Evolutionary conservation across 1,140 invertebrate species (phyloP), one percentile per base, ranked within the genome.

Genomic region (Euglossa dilemma): DNA sequence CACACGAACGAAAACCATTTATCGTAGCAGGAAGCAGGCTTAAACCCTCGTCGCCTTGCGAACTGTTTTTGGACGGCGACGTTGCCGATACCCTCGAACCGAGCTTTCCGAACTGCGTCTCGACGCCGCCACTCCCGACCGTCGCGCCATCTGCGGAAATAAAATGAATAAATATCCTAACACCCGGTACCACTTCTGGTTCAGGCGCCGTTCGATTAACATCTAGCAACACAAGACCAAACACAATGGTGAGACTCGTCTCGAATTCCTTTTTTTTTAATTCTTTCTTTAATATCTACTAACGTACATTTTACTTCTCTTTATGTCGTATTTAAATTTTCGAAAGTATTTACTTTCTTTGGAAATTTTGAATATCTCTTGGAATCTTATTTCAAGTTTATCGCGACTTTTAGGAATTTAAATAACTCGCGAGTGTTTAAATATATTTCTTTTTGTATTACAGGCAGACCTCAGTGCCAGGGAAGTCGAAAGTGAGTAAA

Each of bases 401-500:
- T 45, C 8, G 12, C 23, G 23, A 50, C 16, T 16, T 25, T 28
- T 16, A 14, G 25, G 16, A 61, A 61, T 8, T 6, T 14, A 11
- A 6, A 12, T 12, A n/a, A 25, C 11, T 6, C 12, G n/a, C 18
- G 0, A 28, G 23, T 56, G 11, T 45, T 59, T 25, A 54, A 66
- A 25, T 36, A 25, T 76, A 47, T 71, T 76, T 85, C 79, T 81
- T 86, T 50, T 81, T 88, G 36, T 76, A 84, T 95, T 96, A 92
- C 95, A 97, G 96, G 96, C 96, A 93, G 96, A 97, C 94, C 95
- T 97, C 90, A 95, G 95, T 92, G 95, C 96, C 93, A 96, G 95
- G 94, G 96, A 97, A 92, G 93, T 97, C 91, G 96, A 97, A 95
- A 96, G 96, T 97, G 94, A 97, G 96, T 97, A 95, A 84, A 83